These are phyloP conservation scores for Catonia carolina DNA, from an alignment of 2,888 invertebrate species.

Conservation along the genomic window DNA sequence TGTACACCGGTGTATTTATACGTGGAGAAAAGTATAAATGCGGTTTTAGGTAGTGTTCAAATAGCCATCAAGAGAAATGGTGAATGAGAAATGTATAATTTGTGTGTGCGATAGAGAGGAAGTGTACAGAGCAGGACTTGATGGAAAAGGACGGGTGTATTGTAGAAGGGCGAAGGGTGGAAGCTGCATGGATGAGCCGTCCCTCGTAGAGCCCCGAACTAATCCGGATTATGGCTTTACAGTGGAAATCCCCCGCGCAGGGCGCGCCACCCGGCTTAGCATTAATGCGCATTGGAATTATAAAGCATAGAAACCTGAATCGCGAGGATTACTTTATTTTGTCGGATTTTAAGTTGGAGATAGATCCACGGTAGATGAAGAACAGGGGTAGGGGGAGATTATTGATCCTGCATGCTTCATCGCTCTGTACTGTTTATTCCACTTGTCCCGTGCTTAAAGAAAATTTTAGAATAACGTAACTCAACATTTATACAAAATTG, in stretches of 20 bases:
- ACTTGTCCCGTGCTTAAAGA: too few species aligned
- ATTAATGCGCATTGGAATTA: constrained; percentile 28
- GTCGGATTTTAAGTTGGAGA: constrained; percentile 22
- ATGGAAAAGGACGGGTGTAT: constrained; percentile 5
- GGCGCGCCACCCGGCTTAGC: constrained; percentile 22
- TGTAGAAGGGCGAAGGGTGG: constrained; percentile 21
- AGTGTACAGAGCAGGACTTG: constrained; percentile 6
- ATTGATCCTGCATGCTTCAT: constrained; percentile 10
- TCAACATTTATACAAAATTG: too few species aligned
- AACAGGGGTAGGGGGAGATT: constrained; percentile 3
- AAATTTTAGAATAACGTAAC: too few species aligned
- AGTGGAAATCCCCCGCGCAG: constrained; percentile 22
- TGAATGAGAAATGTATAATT: constrained; percentile 15
- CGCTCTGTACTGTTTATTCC: background rate
- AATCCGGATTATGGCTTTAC: constrained; percentile 32
- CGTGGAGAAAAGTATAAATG: constrained; percentile 13
- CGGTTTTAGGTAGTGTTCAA: constrained; percentile 12
- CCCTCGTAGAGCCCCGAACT: constrained; percentile 19
- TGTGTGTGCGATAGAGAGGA: constrained; percentile 1
- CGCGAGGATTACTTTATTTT: constrained; percentile 23
- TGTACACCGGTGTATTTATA: background rate
- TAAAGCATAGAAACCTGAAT: constrained; percentile 27
- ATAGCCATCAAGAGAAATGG: constrained; percentile 13
- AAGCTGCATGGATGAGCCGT: constrained; percentile 25
- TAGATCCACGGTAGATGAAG: constrained; percentile 8